These are phyloP conservation scores for Tenualosa ilisha DNA, from an alignment of 2,797 vertebrate genomes.

Conservation along the genomic window DNA sequence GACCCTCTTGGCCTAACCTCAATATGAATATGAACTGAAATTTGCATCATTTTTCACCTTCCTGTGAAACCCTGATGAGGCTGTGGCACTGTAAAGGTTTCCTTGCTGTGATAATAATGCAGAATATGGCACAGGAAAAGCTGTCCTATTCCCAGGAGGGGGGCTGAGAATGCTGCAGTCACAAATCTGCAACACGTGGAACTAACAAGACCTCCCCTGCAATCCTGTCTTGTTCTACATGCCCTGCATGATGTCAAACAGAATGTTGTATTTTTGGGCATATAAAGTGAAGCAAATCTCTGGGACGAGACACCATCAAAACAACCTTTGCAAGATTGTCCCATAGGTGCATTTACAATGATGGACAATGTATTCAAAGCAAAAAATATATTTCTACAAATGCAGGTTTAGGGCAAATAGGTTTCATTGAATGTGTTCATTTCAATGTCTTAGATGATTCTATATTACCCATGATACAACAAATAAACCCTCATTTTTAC, in stretches of 20 bases:
- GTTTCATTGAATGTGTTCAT: background rate
- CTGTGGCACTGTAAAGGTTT: background rate
- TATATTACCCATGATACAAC: background rate
- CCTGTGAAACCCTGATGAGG: background rate
- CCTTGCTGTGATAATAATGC: background rate
- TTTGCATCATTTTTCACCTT: background rate
- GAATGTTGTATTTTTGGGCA: background rate
- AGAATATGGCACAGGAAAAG: background rate
- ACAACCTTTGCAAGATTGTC: background rate
- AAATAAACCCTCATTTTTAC: background rate
- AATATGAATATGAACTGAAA: background rate
- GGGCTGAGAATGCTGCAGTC: background rate
- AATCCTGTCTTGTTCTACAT: background rate
- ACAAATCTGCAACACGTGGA: background rate
- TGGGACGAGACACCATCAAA: background rate
- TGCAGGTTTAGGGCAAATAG: background rate
- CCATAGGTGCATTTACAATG: background rate
- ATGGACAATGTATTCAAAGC: background rate
- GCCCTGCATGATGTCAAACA: background rate
- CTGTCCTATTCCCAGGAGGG: background rate
- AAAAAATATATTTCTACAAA: background rate
- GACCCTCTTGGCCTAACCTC: background rate
- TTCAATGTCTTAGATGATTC: background rate
- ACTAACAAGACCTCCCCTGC: constrained; percentile 2
- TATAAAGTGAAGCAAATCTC: background rate